These are phyloP conservation scores for Gymnothorax reevesii DNA, from an alignment of 2,797 vertebrate genomes.

Conservation along the genomic window DNA sequence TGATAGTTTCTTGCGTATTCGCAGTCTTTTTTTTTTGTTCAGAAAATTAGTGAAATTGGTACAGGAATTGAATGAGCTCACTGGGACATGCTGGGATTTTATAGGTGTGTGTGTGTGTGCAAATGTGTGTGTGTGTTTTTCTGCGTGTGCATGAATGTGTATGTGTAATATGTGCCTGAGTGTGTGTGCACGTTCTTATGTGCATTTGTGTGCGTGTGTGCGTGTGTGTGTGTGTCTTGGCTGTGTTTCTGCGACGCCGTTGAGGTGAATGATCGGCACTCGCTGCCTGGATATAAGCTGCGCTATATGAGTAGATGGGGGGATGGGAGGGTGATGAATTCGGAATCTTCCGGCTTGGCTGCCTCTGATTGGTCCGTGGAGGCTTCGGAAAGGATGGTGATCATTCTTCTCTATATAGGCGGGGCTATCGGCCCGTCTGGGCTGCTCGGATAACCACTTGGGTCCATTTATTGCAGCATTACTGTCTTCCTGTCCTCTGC, in stretches of 20 bases:
- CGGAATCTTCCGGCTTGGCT: constrained; percentile 56
- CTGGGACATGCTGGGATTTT: not conserved
- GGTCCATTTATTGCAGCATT: not conserved
- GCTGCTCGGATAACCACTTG: not conserved
- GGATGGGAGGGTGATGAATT: constrained; percentile 49
- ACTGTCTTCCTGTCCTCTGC: not conserved
- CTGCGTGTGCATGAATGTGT: not conserved
- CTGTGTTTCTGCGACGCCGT: constrained; percentile 52
- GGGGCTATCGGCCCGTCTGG: constrained; percentile 16
- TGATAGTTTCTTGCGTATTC: constrained; percentile 1
- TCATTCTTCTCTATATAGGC: constrained; percentile 49
- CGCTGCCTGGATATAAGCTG: constrained; percentile 21
- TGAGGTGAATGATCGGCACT: constrained; percentile 57
- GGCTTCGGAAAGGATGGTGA: constrained; percentile 55
- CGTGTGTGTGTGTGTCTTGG: constrained; percentile 18
- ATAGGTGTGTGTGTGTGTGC: constrained; percentile 1
- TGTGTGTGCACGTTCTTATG: not conserved
- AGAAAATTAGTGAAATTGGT: constrained; percentile 7
- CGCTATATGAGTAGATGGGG: constrained; percentile 3
- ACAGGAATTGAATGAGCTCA: not conserved
- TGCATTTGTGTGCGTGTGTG: not conserved
- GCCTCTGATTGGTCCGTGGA: constrained; percentile 57
- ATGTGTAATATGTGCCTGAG: not conserved
- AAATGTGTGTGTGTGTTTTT: not conserved
- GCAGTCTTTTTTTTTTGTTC: not conserved